Evolutionary conservation across 2,113 vertebrate species (phyloP), one percentile per base, ranked within the genome.

Genomic region (Chauna torquata): DNA sequence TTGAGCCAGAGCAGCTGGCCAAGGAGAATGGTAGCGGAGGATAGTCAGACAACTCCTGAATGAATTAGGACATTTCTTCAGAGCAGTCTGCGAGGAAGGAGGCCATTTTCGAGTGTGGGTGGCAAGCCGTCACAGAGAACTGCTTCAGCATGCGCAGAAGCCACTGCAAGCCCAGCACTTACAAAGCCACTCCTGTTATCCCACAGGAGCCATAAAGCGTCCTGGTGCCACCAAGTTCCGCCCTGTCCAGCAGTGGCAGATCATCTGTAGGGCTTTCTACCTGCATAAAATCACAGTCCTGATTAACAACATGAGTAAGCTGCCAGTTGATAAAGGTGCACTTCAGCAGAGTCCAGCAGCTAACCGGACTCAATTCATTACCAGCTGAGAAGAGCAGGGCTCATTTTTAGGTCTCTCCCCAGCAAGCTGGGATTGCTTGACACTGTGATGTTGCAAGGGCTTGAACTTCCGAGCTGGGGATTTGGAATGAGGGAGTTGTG

Each of bases 21-120:
- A 38, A 11, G 36, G 12, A 1, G 3, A 1, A 2, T 49, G 58
- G 40, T 75, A 81, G 36, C 64, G 70, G 55, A 58, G 72, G 32
- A 77, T 58, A 77, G 59, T 44, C 45, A 75, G 52, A 40, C 28
- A 58, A 36, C 34, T 94, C 24, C 40, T 47, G 20, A 62, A 42
- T 45, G 16, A 82, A 66, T 55, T 52, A 86, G 10, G 36, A 52
- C 68, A n/a, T 52, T 83, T 81, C 50, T 95, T 70, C 36, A 62
- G 68, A 83, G n/a, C 27, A 19, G 19, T 64, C 44, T 88, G 49
- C 24, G 81, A 59, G 12, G 8, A 62, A 7, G 3, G 65, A 84
- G 55, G 15, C 17, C 30, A 58, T 90, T 86, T 83, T 59, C 68
- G 52, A 84, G n/a, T 0, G 0, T 0, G 0, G 30, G 12, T 71